Conservation (phyloP, 64 coral and sea anemone species). For the Montipora capricornis region DNA sequence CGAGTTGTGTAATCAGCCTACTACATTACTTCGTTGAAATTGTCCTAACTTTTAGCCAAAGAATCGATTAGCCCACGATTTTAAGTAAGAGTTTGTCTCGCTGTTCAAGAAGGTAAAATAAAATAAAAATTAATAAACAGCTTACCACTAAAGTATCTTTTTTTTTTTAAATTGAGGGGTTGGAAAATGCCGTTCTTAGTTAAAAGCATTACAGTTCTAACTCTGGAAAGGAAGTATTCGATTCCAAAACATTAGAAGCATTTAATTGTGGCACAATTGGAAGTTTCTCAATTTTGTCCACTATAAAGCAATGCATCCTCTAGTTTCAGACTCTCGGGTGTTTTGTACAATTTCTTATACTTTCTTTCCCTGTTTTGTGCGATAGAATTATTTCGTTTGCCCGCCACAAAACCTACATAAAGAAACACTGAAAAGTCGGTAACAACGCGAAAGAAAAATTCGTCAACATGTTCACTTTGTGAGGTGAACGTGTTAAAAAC, state of each 20-base stretch:
- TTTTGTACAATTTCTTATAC: neutral
- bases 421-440: neutral
- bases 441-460: neutral
- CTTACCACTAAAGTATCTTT: neutral
- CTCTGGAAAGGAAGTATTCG: no score
- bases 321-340: neutral
- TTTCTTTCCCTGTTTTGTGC: neutral
- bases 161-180: neutral
- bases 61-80: constrained; percentile 20
- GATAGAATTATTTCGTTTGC: neutral
- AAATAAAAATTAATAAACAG: neutral
- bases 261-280: no score
- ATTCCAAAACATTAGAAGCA: neutral
- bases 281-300: no score
- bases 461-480: constrained; percentile 46
- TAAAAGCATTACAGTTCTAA: no score
- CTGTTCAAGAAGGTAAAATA: constrained; percentile 5
- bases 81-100: constrained; percentile 32
- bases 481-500: constrained; percentile 43
- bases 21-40: constrained; percentile 18
- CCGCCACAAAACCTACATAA: neutral
- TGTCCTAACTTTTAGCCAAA: constrained; percentile 33
- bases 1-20: constrained; percentile 28
- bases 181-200: neutral
- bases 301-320: neutral